These are phyloP conservation scores for Megaceryle torquata DNA, from an alignment of 2,113 vertebrate species.

Conservation along the genomic window DNA sequence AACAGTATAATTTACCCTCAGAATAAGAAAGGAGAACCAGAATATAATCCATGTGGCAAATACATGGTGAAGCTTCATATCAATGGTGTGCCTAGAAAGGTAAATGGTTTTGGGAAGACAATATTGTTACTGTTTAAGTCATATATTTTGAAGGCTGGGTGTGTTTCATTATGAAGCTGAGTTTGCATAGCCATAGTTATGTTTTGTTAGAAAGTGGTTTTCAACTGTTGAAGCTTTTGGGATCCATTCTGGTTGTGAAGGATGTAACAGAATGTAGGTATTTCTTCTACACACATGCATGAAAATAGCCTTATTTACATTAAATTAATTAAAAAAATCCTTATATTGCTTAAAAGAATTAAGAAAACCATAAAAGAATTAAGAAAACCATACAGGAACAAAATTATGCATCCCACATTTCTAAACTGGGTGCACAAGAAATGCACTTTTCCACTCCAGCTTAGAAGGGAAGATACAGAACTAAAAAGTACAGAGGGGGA, in stretches of 20 bases:
- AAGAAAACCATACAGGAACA: not conserved
- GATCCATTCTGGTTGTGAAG: not conserved
- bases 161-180: not conserved
- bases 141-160: not conserved
- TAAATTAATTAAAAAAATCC: not conserved
- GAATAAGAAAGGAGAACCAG: conserved; percentile 93
- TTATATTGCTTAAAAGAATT: not conserved
- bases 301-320: not conserved
- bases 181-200: not conserved
- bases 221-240: not conserved
- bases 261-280: not conserved
- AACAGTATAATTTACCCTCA: conserved; percentile 96
- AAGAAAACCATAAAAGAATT: not conserved
- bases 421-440: not conserved
- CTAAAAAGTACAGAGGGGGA: not conserved
- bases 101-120: conserved; percentile 19
- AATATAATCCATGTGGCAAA: conserved; percentile 98
- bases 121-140: not conserved
- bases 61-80: conserved; percentile 99
- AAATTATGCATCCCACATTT: not conserved
- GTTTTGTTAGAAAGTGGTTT: not conserved
- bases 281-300: not conserved
- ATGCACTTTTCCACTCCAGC: not conserved
- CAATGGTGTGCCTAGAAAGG: conserved; percentile 97
- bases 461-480: not conserved